Conservation (phyloP, 2,113 vertebrate genomes). For the Pseudorasbora parva region DNA sequence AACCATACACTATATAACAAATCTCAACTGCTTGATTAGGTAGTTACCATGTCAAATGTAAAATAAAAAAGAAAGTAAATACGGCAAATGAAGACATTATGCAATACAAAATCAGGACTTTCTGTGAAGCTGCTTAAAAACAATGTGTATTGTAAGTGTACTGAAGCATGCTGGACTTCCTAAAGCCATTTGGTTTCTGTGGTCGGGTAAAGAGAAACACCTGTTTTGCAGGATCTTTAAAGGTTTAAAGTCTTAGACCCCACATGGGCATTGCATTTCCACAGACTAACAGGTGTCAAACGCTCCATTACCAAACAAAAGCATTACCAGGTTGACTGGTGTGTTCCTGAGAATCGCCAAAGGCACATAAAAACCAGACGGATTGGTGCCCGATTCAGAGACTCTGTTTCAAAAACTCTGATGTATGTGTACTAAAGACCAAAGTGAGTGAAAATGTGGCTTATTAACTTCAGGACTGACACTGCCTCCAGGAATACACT, state of each 20-base stretch:
- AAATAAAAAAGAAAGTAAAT: not conserved
- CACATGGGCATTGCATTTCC: constrained; percentile 35
- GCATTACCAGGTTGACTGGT: constrained; percentile 43
- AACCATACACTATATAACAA: too few relatives aligned
- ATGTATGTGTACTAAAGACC: constrained; percentile 70
- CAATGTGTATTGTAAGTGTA: too few relatives aligned
- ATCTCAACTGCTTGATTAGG: not conserved
- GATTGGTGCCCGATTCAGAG: constrained; percentile 50
- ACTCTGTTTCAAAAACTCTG: constrained; percentile 60
- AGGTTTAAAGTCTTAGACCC: constrained; percentile 19
- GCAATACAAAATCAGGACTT: not conserved
- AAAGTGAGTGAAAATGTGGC: constrained; percentile 47
- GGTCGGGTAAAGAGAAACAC: constrained; percentile 40
- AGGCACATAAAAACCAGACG: constrained; percentile 64
- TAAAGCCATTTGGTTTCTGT: not conserved
- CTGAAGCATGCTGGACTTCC: not conserved
- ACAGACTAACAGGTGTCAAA: constrained; percentile 50
- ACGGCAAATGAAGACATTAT: not conserved
- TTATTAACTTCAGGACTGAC: constrained; percentile 48
- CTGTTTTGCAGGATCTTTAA: constrained; percentile 25
- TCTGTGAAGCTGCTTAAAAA: not conserved
- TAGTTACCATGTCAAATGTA: not conserved
- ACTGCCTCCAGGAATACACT: constrained; percentile 44
- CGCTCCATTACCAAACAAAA: constrained; percentile 36
- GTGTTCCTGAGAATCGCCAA: constrained; percentile 49